Conservation (phyloP, 2,797 vertebrate species). For the Pteropus rufus region DNA sequence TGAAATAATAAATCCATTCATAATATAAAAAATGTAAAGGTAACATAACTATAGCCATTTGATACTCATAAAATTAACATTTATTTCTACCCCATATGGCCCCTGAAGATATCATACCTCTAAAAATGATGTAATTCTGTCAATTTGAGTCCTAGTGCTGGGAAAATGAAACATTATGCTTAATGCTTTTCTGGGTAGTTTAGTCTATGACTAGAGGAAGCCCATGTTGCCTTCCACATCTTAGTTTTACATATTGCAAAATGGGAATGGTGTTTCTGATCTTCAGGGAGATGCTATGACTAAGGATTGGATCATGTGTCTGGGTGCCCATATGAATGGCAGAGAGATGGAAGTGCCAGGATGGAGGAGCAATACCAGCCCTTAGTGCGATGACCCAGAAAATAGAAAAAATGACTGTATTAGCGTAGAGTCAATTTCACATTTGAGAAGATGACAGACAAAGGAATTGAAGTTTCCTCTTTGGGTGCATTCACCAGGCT, state of each 20-base stretch:
- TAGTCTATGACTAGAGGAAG: background rate
- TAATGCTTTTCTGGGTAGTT: background rate
- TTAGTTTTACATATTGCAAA: background rate
- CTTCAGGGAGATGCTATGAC: background rate
- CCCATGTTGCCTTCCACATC: background rate
- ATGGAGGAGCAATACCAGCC: background rate
- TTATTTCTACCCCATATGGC: background rate
- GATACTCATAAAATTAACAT: conserved; percentile 3
- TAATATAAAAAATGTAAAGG: background rate
- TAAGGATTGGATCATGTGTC: background rate
- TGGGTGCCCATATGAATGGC: background rate
- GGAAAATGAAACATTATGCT: background rate
- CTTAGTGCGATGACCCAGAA: conserved; percentile 23
- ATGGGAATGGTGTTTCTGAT: background rate
- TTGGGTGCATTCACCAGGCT: background rate
- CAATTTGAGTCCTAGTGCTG: background rate
- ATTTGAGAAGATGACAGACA: background rate
- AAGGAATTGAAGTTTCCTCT: conserved; percentile 9
- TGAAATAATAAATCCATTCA: background rate
- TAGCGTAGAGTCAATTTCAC: background rate
- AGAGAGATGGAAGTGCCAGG: background rate
- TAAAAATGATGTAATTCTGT: background rate
- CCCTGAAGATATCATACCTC: background rate
- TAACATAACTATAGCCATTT: background rate
- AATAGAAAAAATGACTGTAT: conserved; percentile 34